These are phyloP conservation scores for Thalassophryne amazonica DNA, from an alignment of 2,797 vertebrate genomes.

Conservation along the genomic window DNA sequence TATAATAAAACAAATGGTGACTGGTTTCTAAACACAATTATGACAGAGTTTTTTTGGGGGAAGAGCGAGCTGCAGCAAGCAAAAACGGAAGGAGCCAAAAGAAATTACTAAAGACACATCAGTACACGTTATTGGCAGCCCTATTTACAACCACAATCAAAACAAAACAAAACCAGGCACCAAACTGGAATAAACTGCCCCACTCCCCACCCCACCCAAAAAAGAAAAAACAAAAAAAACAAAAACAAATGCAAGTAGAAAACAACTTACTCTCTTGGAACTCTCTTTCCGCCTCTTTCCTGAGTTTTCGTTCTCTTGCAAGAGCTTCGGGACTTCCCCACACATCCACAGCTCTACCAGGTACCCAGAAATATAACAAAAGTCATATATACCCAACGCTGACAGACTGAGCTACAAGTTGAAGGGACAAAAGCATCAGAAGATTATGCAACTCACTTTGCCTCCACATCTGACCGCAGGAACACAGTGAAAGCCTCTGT, in stretches of 20 bases:
- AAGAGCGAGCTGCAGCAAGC: no score
- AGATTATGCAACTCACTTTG: constrained; percentile 82
- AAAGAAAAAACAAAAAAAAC: background rate
- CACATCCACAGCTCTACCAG: constrained; percentile 88
- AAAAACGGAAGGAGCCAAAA: no score
- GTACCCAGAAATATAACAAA: constrained; percentile 3
- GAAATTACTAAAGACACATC: no score
- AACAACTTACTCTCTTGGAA: constrained; percentile 90
- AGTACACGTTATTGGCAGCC: no score
- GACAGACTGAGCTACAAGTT: background rate
- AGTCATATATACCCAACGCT: background rate
- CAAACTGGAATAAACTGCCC: no score
- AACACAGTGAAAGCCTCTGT: constrained; percentile 98
- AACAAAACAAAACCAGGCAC: no score
- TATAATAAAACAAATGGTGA: no score
- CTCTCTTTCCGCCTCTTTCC: constrained; percentile 90
- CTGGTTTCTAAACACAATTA: no score
- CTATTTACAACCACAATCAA: no score
- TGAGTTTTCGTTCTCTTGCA: constrained; percentile 87
- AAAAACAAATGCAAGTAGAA: no score
- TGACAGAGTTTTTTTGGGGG: no score
- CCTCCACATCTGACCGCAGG: constrained; percentile 92
- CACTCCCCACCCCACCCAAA: no score
- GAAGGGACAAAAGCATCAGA: background rate
- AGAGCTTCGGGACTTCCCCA: constrained; percentile 97